Percentiles rank a stretch among this genome's conserved stretches.
Evolutionary conservation across 53 echinoderm and acorn worm genomes (phyloP).

Genomic region (Patiria pectinifera): DNA sequence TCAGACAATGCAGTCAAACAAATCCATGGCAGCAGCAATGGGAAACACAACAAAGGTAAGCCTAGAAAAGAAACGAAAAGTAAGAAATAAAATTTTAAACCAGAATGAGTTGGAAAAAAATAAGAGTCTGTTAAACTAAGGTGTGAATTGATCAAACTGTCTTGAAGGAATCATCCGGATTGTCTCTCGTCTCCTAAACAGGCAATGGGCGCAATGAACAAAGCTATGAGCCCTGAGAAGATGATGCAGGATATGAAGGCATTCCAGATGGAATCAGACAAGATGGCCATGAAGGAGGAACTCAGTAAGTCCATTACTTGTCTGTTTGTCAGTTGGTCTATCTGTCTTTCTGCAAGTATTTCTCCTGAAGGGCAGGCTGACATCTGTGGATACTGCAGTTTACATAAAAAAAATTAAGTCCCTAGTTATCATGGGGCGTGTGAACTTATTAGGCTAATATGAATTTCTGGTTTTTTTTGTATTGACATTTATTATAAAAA

Average conservation of each 20-base stretch:
- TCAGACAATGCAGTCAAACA: constrained; percentile 93
- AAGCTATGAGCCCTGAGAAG: constrained; percentile 90
- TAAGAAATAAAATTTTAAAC: not conserved
- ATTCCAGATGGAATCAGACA: constrained; percentile 95
- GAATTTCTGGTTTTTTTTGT: too few relatives aligned
- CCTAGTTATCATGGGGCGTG: too few relatives aligned
- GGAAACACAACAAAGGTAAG: constrained; percentile 92
- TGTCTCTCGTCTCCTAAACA: constrained; percentile 4
- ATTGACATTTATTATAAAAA: too few relatives aligned
- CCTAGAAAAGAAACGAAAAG: not conserved
- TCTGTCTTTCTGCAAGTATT: not conserved
- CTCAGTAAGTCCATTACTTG: constrained; percentile 80
- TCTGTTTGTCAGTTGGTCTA: not conserved
- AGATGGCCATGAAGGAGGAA: constrained; percentile 99
- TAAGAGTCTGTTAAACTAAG: not conserved
- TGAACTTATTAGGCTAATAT: too few relatives aligned
- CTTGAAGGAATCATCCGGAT: too few relatives aligned
- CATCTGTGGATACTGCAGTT: too few relatives aligned
- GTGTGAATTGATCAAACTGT: not conserved
- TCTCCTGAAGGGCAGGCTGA: not conserved
- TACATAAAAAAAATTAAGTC: too few relatives aligned
- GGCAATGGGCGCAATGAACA: constrained; percentile 98
- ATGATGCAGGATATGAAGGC: constrained; percentile 88
- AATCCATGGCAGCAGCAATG: constrained; percentile 87
- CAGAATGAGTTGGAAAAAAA: not conserved